Evolutionary conservation across 2,797 vertebrate species (phyloP).

Genomic region (Micrastur ruficollis): DNA sequence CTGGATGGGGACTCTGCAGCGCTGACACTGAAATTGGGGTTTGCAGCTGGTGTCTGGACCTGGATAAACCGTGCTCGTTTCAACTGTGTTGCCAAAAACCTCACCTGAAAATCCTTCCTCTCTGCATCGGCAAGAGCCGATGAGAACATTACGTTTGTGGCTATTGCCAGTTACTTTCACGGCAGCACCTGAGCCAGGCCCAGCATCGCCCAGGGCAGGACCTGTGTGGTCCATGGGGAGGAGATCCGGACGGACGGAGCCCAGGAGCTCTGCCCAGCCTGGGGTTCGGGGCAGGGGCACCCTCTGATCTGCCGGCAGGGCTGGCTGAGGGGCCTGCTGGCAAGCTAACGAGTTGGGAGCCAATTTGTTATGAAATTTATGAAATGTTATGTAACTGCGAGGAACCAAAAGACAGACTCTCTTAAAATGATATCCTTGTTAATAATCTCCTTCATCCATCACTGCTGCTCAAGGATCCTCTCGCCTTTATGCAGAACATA

Average conservation of each 20-base stretch:
- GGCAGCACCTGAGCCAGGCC: not conserved
- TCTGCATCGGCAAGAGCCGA: accelerated
- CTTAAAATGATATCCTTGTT: slow-evolving; percentile 49
- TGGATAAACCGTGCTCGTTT: not conserved
- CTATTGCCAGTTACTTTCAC: not conserved
- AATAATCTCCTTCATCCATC: slow-evolving; percentile 64
- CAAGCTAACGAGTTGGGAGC: not conserved
- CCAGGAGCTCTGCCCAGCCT: not conserved
- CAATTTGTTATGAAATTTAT: slow-evolving; percentile 8
- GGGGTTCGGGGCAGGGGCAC: not conserved
- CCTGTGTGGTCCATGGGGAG: accelerated
- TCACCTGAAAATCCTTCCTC: not conserved
- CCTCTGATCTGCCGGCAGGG: accelerated
- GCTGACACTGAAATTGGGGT: accelerated
- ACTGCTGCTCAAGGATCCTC: slow-evolving; percentile 48
- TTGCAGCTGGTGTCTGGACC: not conserved
- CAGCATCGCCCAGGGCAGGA: accelerated
- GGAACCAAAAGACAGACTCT: slow-evolving; percentile 35
- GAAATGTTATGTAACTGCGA: not conserved
- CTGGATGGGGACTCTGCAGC: not conserved
- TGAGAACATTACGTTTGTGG: not conserved
- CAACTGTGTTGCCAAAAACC: not conserved
- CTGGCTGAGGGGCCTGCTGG: not conserved
- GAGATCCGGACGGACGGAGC: not conserved
- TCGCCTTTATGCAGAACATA: not conserved